These are phyloP conservation scores for Ancistrus triradiatus DNA, from an alignment of 2,113 vertebrate genomes.

Conservation along the genomic window DNA sequence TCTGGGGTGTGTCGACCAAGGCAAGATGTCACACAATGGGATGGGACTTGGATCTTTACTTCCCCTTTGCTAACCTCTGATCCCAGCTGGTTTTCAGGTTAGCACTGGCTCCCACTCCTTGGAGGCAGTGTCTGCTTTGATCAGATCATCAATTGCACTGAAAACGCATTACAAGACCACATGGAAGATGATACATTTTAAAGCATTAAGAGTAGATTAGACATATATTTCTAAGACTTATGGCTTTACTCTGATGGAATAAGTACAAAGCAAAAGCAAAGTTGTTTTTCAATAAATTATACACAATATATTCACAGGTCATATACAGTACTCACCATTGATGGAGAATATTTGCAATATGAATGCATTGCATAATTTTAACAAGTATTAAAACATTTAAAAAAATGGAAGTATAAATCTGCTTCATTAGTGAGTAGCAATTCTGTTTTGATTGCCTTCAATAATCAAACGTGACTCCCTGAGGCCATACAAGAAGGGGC, in stretches of 20 bases:
- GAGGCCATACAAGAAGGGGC: conserved; percentile 70
- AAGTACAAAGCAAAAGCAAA: no score
- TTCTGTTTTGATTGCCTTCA: conserved; percentile 62
- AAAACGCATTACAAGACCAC: conserved; percentile 30
- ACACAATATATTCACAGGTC: no score
- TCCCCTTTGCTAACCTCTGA: conserved; percentile 66
- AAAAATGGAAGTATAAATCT: no score
- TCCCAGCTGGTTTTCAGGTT: conserved; percentile 66
- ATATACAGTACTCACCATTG: no score
- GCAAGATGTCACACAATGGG: conserved; percentile 72
- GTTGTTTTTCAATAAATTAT: no score
- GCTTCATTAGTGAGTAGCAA: no score
- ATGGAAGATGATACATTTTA: conserved; percentile 19
- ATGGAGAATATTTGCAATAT: no score
- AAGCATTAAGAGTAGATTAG: background rate
- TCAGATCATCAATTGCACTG: conserved; percentile 58
- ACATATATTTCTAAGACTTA: no score
- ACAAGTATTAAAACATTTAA: no score
- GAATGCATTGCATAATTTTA: no score
- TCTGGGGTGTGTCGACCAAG: conserved; percentile 66
- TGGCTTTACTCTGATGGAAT: no score
- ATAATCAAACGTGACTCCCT: conserved; percentile 65
- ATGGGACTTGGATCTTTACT: conserved; percentile 72
- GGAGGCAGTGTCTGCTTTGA: conserved; percentile 62
- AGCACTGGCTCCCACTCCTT: conserved; percentile 56